phyloP scores from a whole-genome alignment of 2,113 vertebrate genomes.

The Anhinga rufa region DNA sequence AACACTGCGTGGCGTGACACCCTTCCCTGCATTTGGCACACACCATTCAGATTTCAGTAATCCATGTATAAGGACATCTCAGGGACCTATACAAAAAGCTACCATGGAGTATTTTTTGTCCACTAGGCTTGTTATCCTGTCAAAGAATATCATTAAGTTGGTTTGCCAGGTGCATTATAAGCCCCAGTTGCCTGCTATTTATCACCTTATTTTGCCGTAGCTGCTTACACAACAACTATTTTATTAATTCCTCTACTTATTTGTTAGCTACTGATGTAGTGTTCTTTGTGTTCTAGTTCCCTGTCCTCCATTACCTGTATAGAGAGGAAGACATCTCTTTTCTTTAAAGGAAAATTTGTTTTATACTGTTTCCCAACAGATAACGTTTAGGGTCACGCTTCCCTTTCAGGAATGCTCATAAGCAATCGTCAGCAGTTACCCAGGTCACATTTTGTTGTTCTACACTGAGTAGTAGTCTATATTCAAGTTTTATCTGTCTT shows the following conservation, averaged over 20 bases:
- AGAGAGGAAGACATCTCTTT: neutral
- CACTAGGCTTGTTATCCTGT: constrained; percentile 11
- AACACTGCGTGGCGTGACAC: neutral
- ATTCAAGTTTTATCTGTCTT: neutral
- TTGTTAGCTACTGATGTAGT: neutral
- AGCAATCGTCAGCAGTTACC: neutral
- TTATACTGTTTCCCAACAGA: neutral
- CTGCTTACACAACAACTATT: neutral
- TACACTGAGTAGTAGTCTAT: neutral
- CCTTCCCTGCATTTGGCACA: neutral
- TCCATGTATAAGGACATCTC: neutral
- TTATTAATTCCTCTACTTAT: constrained; percentile 3
- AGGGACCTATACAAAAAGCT: neutral
- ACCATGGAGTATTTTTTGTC: neutral
- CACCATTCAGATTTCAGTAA: neutral
- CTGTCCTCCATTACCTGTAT: neutral
- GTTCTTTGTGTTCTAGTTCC: neutral
- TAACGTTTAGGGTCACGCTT: neutral
- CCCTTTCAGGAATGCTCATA: neutral
- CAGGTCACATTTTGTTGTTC: neutral
- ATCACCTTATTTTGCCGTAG: neutral
- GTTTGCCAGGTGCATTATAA: constrained; percentile 4
- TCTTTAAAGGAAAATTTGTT: neutral
- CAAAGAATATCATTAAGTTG: constrained; percentile 12
- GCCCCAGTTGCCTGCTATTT: constrained; percentile 18